Conservation (phyloP, 2,113 vertebrate genomes). For the Thunnus thynnus region DNA sequence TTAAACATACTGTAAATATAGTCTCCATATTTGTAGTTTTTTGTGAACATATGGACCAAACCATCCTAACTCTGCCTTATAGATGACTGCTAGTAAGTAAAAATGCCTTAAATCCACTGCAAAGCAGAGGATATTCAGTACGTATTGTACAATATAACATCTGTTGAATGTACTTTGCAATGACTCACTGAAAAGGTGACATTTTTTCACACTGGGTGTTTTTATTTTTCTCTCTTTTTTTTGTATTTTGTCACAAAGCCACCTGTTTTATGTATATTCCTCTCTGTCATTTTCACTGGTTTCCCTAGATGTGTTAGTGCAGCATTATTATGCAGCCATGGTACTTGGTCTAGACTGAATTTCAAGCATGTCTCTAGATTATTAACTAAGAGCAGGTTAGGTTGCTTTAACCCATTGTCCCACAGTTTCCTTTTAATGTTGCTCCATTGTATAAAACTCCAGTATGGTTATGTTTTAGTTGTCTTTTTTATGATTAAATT, state of each 20-base stretch:
- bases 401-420: slow-evolving; percentile 45
- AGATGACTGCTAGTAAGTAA: slow-evolving; percentile 2
- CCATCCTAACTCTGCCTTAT: slow-evolving; percentile 15
- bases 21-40: not conserved
- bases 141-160: slow-evolving; percentile 12
- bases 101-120: slow-evolving; percentile 49
- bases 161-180: slow-evolving; percentile 34
- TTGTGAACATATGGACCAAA: slow-evolving; percentile 1
- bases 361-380: slow-evolving; percentile 40
- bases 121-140: slow-evolving; percentile 22
- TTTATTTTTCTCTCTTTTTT: not conserved
- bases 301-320: slow-evolving; percentile 1
- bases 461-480: slow-evolving; percentile 49
- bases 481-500: slow-evolving; percentile 78
- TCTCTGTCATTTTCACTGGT: slow-evolving; percentile 3
- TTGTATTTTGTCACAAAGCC: slow-evolving; percentile 24
- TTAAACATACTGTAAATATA: slow-evolving; percentile 15
- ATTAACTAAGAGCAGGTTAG: slow-evolving; percentile 42
- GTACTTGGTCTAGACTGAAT: slow-evolving; percentile 56
- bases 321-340: slow-evolving; percentile 36
- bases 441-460: slow-evolving; percentile 71
- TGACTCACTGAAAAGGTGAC: slow-evolving; percentile 36
- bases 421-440: slow-evolving; percentile 35
- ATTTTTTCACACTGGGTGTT: slow-evolving; percentile 27
- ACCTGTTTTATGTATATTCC: not conserved